These are phyloP conservation scores for Lycorma delicatula DNA, from an alignment of 1,140 invertebrate genomes.

Conservation along the genomic window DNA sequence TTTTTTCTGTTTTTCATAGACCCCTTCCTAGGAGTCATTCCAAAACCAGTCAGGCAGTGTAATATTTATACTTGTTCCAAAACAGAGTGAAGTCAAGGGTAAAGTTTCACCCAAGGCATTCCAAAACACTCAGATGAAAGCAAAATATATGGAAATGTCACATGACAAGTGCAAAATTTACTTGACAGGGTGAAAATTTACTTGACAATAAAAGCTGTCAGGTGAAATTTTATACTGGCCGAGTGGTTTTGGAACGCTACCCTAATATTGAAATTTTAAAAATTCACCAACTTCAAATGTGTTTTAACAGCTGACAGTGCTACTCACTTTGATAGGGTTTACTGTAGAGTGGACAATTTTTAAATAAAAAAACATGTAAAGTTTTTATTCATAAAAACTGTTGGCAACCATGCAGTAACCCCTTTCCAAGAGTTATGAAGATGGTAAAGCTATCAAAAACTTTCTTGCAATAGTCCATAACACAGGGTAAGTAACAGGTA, in stretches of 20 bases:
- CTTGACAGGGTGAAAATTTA: no score
- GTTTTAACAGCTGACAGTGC: background rate
- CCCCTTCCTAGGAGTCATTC: no score
- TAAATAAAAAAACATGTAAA: background rate
- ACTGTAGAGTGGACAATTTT: background rate
- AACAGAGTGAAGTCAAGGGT: no score
- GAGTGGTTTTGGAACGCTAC: no score
- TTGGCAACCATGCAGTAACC: slow-evolving; percentile 10
- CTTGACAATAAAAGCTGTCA: no score
- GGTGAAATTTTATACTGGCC: no score
- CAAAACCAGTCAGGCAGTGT: no score
- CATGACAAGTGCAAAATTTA: no score
- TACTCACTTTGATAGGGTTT: background rate
- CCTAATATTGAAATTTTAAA: background rate
- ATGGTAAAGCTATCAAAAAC: slow-evolving; percentile 23
- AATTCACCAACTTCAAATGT: background rate
- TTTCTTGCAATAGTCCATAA: slow-evolving; percentile 21
- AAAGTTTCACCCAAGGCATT: no score
- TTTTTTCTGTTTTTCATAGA: background rate
- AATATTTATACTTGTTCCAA: no score
- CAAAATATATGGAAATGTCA: no score
- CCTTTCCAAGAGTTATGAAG: slow-evolving; percentile 17
- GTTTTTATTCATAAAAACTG: background rate
- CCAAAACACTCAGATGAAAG: no score
- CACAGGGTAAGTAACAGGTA: slow-evolving; percentile 21